Conservation (phyloP, 2,797 vertebrate species). For the Microctenopoma steveboyesi region DNA sequence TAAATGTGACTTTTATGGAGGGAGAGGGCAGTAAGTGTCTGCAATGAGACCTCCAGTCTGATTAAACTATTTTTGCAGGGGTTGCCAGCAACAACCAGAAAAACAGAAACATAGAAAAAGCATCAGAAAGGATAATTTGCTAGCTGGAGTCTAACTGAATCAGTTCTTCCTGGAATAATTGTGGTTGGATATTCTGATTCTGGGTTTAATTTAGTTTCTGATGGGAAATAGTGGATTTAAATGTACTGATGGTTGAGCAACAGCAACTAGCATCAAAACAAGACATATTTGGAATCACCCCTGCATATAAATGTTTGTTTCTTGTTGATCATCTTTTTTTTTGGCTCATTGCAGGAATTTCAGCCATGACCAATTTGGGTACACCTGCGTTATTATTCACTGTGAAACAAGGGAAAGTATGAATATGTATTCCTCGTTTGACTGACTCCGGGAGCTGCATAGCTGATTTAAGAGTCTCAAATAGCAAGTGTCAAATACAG, state of each 20-base stretch:
- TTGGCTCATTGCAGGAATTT: conserved; percentile 5
- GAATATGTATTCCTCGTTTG: conserved; percentile 29
- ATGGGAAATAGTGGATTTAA: conserved; percentile 20
- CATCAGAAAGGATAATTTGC: conserved; percentile 22
- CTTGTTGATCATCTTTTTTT: conserved; percentile 10
- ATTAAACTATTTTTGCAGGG: conserved; percentile 38
- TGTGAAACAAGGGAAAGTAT: conserved; percentile 20
- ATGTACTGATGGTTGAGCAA: conserved; percentile 24
- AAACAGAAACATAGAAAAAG: background rate
- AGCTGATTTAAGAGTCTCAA: background rate
- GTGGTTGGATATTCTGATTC: conserved; percentile 13
- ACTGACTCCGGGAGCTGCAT: conserved; percentile 8
- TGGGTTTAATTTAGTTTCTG: conserved; percentile 27
- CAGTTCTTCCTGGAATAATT: conserved; percentile 36
- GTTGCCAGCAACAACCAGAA: conserved; percentile 35
- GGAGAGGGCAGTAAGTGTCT: conserved; percentile 38
- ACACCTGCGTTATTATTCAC: conserved; percentile 25
- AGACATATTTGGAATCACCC: conserved; percentile 3
- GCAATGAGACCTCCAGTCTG: conserved; percentile 36
- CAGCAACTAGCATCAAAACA: conserved; percentile 12
- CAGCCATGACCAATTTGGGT: conserved; percentile 8
- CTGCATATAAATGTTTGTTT: background rate
- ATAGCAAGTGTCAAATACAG: background rate
- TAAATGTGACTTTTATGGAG: conserved; percentile 59
- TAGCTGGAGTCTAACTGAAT: conserved; percentile 35